Evolutionary conservation across 2,113 vertebrate genomes (phyloP), one percentile per base, ranked within the genome.

Genomic region (Rhea pennata): DNA sequence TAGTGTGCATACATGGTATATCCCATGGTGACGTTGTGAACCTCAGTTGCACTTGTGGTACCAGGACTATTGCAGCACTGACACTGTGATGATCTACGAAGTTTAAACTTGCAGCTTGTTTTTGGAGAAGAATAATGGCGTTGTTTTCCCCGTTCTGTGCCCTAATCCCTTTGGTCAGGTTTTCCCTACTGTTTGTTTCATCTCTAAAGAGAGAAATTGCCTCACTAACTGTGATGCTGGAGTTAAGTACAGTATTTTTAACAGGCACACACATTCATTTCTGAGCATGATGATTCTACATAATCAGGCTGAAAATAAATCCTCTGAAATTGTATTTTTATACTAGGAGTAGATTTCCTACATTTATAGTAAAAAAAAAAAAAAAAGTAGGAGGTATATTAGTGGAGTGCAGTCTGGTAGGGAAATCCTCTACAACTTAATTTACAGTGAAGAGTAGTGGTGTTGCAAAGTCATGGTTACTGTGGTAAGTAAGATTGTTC

Each of bases 351-450:
- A 48, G 36, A 31, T 51, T 51, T 56, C 40, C 54, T 33, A 14
- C 13, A 1, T 22, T 33, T 15, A 73, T 0, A 1, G 14, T 15
- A 12, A 11, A 56, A 67, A 50, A 5, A 54, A 36, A 36, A 36
- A 36, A 36, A 36, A n/a, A n/a, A n/a, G n/a, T n/a, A n/a, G 50
- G 72, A 29, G 39, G 19, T 36, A 21, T 67, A 29, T 13, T 44
- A 31, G 17, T 67, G 39, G 39, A 42, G 20, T 27, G 64, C 39
- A 27, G 64, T 8, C 31, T 20, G 26, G 65, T 67, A 11, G 27
- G 42, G 39, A 24, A 39, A 40, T 13, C 8, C 46, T 19, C 17
- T 65, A 7, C 24, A 40, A 65, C 26, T 39, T 65, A 40, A 65
- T 65, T 65, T 65, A 24, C 40, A 67, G 65, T 21, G 19, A 29